phyloP scores from a whole-genome alignment of 2,797 vertebrate genomes.

The Hypotaenidia philippensis region DNA sequence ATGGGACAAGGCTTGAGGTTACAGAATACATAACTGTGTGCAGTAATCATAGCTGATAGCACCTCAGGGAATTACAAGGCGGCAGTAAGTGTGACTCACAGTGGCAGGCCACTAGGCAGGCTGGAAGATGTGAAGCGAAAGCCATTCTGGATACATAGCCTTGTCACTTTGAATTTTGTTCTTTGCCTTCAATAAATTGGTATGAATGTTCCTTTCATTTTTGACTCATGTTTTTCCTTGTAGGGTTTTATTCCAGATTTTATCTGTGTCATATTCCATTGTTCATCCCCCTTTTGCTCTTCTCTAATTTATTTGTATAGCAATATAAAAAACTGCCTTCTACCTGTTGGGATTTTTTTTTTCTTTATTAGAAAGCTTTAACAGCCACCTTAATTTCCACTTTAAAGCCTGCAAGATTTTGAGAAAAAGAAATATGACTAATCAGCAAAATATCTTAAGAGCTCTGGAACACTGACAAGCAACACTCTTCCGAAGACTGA shows the following conservation, averaged over 20 bases:
- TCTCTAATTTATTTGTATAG: background rate
- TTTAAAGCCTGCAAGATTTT: background rate
- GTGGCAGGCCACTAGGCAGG: background rate
- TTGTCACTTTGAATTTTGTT: background rate
- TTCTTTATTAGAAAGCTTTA: conserved; percentile 1
- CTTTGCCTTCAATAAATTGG: background rate
- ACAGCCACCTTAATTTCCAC: background rate
- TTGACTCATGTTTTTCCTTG: conserved; percentile 19
- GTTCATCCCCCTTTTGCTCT: background rate
- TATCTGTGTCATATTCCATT: background rate
- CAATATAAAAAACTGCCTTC: background rate
- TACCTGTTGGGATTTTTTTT: background rate
- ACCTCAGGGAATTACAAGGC: background rate
- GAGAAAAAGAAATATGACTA: background rate
- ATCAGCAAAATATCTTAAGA: background rate
- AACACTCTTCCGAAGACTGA: background rate
- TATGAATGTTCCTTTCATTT: background rate
- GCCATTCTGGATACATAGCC: background rate
- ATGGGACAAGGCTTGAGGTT: background rate
- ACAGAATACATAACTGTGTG: background rate
- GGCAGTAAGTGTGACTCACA: background rate
- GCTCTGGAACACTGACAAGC: background rate
- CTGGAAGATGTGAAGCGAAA: conserved; percentile 12
- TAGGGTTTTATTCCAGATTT: background rate
- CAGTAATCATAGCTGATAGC: background rate